Evolutionary conservation across 2,113 vertebrate species (phyloP), one percentile per base, ranked within the genome.

Genomic region (Electrona antarctica): DNA sequence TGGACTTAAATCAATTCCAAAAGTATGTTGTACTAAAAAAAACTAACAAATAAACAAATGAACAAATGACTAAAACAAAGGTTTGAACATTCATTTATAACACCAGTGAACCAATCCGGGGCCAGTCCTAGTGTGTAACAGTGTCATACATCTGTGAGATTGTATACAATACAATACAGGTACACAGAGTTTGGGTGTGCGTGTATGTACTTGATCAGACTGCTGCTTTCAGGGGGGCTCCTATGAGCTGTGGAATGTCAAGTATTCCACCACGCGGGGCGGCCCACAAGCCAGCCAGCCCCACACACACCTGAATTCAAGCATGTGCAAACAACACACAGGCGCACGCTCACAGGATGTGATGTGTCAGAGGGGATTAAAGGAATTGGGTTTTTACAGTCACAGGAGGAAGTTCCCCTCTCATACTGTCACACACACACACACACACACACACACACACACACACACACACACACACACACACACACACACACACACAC

Each of bases 211-310:
- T 76, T 67, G 83, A 80, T 49, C 71, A 47, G 12, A 21, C 56
- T 21, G 28, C 51, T 63, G 51, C 69, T 74, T 66, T 45, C 66
- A 59, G 67, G 74, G 21, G 68, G 73, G 48, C 56, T 72, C 33
- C 72, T 68, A 69, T 58, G 60, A 57, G 50, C n/a, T n/a, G 45
- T 62, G 78, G 87, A 89, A 89, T 87, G 67, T 76, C 71, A 77
- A 60, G 70, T 60, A 87, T 72, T 71, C 64, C 62, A 72, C 49
- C 48, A 29, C 55, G 54, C 78, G 61, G 59, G 65, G 41, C 58
- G 29, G 13, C 28, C 5, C 33, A 41, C 33, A 41, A 41, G 33
- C 1, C 3, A 41, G 4, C 7, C 54, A 58, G 28, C 58, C 9
- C 4, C 13, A 46, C 67, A 21, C 65, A 56, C 52, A 56, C n/a